These are phyloP conservation scores for Mesoclemmys tuberculata DNA, from an alignment of 2,113 vertebrate genomes.

Conservation along the genomic window DNA sequence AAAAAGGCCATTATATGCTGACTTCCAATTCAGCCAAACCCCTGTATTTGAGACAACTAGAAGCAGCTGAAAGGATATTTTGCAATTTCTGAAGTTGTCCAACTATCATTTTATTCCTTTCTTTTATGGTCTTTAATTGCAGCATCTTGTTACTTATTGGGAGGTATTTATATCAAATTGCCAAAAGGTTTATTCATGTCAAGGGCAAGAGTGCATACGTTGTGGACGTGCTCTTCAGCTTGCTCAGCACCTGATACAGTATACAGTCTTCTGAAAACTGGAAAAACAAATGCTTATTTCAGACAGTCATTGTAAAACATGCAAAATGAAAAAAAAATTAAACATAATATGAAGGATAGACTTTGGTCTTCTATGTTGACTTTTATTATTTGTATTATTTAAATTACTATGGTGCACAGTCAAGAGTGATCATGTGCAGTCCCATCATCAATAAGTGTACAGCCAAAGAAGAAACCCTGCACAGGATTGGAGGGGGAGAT, in stretches of 20 bases:
- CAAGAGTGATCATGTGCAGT: neutral
- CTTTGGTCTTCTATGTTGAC: neutral
- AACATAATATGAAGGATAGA: neutral
- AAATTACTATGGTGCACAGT: neutral
- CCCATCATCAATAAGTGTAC: neutral
- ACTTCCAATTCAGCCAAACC: constrained; percentile 21
- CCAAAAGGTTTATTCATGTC: neutral
- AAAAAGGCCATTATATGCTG: constrained; percentile 22
- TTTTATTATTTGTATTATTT: neutral
- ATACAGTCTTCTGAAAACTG: neutral
- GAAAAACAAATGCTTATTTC: neutral
- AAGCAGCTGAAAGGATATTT: neutral
- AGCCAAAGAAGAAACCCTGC: neutral
- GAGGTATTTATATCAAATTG: constrained; percentile 4
- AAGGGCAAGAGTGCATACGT: neutral
- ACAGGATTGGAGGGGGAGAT: neutral
- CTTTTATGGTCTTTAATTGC: neutral
- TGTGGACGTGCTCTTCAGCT: constrained; percentile 4
- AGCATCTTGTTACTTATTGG: neutral
- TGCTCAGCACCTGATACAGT: neutral
- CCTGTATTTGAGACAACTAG: neutral
- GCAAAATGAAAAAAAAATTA: neutral
- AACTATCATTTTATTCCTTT: neutral
- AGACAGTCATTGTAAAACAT: neutral
- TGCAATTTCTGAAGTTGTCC: neutral